phyloP scores from a whole-genome alignment of 2,113 vertebrate species.

The Amphiprion ocellaris region DNA sequence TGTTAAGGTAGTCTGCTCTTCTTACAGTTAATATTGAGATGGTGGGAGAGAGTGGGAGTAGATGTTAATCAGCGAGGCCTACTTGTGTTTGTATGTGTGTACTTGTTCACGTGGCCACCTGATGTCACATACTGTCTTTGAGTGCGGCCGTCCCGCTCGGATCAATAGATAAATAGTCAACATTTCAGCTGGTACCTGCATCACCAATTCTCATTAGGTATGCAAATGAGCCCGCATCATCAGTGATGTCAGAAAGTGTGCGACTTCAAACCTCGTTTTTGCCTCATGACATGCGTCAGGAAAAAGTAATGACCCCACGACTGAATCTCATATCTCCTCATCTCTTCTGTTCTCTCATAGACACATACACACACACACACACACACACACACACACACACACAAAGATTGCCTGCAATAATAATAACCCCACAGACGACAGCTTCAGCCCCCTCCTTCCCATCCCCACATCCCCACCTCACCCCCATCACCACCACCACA shows the following conservation, averaged over 20 bases:
- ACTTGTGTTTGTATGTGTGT: slow-evolving; percentile 36
- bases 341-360: slow-evolving; percentile 57
- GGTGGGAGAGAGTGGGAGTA: slow-evolving; percentile 7
- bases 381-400: slow-evolving; percentile 62
- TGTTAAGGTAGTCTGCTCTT: slow-evolving; percentile 24
- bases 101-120: slow-evolving; percentile 18
- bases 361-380: slow-evolving; percentile 41
- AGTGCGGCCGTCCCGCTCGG: slow-evolving; percentile 30
- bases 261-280: slow-evolving; percentile 52
- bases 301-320: slow-evolving; percentile 74
- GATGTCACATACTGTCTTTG: slow-evolving; percentile 46
- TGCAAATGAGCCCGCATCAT: slow-evolving; percentile 59
- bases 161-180: slow-evolving; percentile 43
- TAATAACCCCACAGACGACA: slow-evolving; percentile 84
- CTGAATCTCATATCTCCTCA: slow-evolving; percentile 78
- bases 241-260: slow-evolving; percentile 38
- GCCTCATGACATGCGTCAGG: slow-evolving; percentile 67
- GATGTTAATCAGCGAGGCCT: slow-evolving; percentile 64
- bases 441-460: slow-evolving; percentile 77
- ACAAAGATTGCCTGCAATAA: slow-evolving; percentile 82
- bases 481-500: slow-evolving; percentile 66
- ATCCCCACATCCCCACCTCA: slow-evolving; percentile 65
- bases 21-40: slow-evolving; percentile 27
- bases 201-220: slow-evolving; percentile 43
- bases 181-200: slow-evolving; percentile 11